Percentiles rank a stretch among this genome's conserved stretches.
phyloP scores from a whole-genome alignment of 2,113 vertebrate species.

The Calidris pygmaea region DNA sequence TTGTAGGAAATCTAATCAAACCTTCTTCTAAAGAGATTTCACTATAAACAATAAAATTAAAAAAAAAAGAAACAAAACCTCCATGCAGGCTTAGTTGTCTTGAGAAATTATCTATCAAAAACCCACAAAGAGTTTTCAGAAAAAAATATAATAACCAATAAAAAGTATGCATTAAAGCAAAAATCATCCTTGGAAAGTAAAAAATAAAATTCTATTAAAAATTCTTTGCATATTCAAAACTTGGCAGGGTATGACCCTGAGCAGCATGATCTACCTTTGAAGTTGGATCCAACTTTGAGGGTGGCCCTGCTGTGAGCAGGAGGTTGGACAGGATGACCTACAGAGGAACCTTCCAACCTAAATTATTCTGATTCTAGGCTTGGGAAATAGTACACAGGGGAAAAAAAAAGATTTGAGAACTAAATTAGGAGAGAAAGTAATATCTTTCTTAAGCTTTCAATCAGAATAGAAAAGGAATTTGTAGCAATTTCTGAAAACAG shows the following conservation, averaged over 20 bases:
- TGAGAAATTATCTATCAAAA: background rate
- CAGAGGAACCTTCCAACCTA: background rate
- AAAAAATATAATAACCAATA: background rate
- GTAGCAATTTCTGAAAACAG: background rate
- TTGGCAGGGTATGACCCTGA: background rate
- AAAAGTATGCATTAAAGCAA: background rate
- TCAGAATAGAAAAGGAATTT: background rate
- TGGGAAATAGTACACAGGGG: background rate
- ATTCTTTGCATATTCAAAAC: background rate
- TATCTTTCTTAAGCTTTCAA: background rate
- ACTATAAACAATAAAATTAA: background rate
- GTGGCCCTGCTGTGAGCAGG: background rate
- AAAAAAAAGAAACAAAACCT: background rate
- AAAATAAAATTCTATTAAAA: background rate
- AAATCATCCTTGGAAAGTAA: background rate
- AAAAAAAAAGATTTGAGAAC: background rate
- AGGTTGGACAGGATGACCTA: background rate
- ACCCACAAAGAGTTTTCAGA: background rate
- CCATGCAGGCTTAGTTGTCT: background rate
- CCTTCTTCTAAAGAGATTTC: background rate
- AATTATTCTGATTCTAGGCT: background rate
- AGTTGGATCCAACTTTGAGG: background rate
- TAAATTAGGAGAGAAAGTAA: background rate
- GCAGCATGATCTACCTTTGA: background rate
- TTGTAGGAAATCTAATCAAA: background rate